phyloP scores from a whole-genome alignment of 2,797 vertebrate species.

The Benthosema pterotum region DNA sequence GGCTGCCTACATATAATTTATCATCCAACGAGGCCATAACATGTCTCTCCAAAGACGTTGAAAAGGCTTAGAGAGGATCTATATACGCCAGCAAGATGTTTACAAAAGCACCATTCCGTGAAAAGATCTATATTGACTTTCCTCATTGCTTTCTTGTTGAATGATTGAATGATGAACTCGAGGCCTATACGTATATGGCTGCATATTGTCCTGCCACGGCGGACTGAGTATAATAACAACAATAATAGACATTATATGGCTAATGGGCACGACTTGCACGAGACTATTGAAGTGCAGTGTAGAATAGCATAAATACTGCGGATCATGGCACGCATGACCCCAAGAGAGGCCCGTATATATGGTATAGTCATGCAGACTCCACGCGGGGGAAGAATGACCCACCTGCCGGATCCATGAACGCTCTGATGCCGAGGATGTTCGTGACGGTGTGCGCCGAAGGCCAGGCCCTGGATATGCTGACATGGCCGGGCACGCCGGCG shows the following conservation, averaged over 20 bases:
- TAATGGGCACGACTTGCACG: no score
- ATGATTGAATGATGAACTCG: slow-evolving; percentile 22
- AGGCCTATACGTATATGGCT: slow-evolving; percentile 52
- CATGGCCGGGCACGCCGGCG: slow-evolving; percentile 84
- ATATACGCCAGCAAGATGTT: slow-evolving; percentile 66
- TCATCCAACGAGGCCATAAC: slow-evolving; percentile 2
- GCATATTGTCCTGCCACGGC: slow-evolving; percentile 22
- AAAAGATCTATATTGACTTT: slow-evolving; percentile 63
- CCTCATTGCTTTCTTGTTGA: slow-evolving; percentile 55
- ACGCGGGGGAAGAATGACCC: slow-evolving; percentile 38
- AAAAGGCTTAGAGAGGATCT: slow-evolving; percentile 50
- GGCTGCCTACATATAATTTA: no score
- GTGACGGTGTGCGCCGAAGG: slow-evolving; percentile 97
- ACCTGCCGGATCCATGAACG: slow-evolving; percentile 93
- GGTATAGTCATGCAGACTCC: no score
- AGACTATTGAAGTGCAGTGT: neutral
- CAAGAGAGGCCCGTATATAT: neutral
- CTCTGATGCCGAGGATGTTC: slow-evolving; percentile 95
- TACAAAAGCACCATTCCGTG: slow-evolving; percentile 64
- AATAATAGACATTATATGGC: no score
- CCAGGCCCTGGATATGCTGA: slow-evolving; percentile 92
- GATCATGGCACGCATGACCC: neutral
- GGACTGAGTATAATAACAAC: no score
- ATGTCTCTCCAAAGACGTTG: slow-evolving; percentile 23
- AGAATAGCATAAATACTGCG: neutral